Percentiles rank a stretch among this genome's conserved stretches.
phyloP scores from a whole-genome alignment of 2,113 vertebrate species.

The Oplegnathus fasciatus region DNA sequence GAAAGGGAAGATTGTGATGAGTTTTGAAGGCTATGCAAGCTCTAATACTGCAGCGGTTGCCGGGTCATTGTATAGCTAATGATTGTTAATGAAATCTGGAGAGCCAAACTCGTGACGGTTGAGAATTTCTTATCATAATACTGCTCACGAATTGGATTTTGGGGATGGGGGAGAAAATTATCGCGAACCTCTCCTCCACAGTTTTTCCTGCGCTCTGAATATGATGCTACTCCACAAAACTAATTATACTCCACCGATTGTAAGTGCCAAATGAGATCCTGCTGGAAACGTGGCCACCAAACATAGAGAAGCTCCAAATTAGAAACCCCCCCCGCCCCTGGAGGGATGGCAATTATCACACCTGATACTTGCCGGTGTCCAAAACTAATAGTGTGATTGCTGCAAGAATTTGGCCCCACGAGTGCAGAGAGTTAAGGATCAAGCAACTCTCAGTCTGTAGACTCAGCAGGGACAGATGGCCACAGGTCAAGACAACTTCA shows the following conservation, averaged over 20 bases:
- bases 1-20: conserved; percentile 16
- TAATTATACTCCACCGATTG: conserved; percentile 54
- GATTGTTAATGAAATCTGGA: conserved; percentile 36
- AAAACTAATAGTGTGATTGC: conserved; percentile 41
- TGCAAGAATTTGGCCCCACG: conserved; percentile 25
- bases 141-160: conserved; percentile 31
- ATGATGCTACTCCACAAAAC: conserved; percentile 25
- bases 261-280: conserved; percentile 50
- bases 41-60: neutral
- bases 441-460: conserved; percentile 31
- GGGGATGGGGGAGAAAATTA: conserved; percentile 2
- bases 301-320: conserved; percentile 45
- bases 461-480: conserved; percentile 48
- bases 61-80: conserved; percentile 26
- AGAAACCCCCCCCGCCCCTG: conserved; percentile 18
- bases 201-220: conserved; percentile 24
- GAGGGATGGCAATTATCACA: conserved; percentile 59
- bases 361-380: conserved; percentile 57
- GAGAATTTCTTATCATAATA: conserved; percentile 13
- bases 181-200: neutral
- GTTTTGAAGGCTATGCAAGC: conserved; percentile 29
- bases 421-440: conserved; percentile 18
- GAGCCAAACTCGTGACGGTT: neutral
- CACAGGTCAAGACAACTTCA: conserved; percentile 37
- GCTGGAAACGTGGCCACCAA: conserved; percentile 41